phyloP scores from a whole-genome alignment of 2,797 vertebrate species.

The Tangara arthus region DNA sequence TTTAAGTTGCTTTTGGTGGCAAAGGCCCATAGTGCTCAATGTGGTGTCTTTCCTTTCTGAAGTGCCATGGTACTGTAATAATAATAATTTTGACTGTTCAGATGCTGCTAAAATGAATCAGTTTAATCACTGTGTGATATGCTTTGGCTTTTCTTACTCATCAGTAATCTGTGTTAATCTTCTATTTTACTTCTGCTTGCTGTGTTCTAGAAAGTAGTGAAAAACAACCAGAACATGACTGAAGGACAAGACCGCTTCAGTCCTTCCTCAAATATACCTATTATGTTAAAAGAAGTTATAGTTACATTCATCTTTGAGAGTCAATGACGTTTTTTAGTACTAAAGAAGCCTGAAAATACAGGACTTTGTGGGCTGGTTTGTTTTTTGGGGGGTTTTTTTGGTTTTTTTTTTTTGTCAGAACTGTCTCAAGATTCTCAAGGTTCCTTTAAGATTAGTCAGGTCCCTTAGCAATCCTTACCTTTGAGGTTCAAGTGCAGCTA shows the following conservation, averaged over 20 bases:
- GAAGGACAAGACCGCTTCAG: neutral
- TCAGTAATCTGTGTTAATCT: neutral
- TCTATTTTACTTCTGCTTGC: neutral
- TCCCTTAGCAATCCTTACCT: neutral
- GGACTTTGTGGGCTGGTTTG: no score
- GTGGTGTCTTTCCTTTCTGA: fast-evolving
- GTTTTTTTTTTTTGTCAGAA: neutral
- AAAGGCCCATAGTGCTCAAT: fast-evolving
- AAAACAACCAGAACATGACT: neutral
- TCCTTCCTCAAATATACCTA: neutral
- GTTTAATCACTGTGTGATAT: neutral
- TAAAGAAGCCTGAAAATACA: neutral
- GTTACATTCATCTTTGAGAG: neutral
- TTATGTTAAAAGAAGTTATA: neutral
- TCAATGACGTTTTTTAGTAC: neutral
- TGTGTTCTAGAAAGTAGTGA: neutral
- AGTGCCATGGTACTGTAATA: fast-evolving
- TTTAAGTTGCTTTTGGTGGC: no score
- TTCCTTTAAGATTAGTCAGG: neutral
- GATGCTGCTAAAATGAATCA: neutral
- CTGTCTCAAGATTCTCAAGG: neutral
- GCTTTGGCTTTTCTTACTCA: neutral
- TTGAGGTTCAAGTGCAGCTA: neutral
- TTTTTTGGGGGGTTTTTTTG: fast-evolving
- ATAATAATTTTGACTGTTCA: neutral